Conservation (phyloP, 2,113 vertebrate genomes). For the Cheilinus undulatus region DNA sequence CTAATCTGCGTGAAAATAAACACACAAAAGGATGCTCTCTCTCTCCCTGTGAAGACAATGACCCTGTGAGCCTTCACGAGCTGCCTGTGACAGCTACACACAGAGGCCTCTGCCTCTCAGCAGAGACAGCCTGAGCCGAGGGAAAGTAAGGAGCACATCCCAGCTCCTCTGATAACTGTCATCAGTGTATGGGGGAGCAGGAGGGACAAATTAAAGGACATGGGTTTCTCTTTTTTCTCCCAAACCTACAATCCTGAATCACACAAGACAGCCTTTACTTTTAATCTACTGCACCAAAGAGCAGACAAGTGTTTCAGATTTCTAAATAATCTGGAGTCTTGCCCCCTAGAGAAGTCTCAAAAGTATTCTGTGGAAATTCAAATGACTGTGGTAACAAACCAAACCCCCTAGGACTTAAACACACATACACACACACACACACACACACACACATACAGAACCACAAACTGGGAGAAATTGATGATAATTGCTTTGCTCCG, state of each 20-base stretch:
- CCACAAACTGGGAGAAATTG: slow-evolving; percentile 77
- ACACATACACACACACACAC: slow-evolving; percentile 22
- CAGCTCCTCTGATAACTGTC: slow-evolving; percentile 47
- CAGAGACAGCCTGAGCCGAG: slow-evolving; percentile 21
- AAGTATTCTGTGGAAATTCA: slow-evolving; percentile 62
- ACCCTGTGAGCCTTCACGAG: slow-evolving; percentile 27
- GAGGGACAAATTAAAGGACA: slow-evolving; percentile 56
- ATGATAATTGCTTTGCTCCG: slow-evolving; percentile 80
- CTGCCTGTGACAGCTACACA: slow-evolving; percentile 24
- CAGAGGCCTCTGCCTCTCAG: slow-evolving; percentile 46
- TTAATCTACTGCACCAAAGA: slow-evolving; percentile 11
- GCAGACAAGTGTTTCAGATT: slow-evolving; percentile 32
- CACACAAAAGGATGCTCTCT: slow-evolving; percentile 65
- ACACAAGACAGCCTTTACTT: slow-evolving; percentile 16
- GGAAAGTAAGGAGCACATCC: slow-evolving; percentile 48
- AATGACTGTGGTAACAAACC: slow-evolving; percentile 60
- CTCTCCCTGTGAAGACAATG: slow-evolving; percentile 33
- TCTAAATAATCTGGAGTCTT: slow-evolving; percentile 38
- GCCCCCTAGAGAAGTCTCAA: slow-evolving; percentile 21
- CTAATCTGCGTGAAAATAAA: slow-evolving; percentile 74
- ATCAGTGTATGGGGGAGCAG: slow-evolving; percentile 37
- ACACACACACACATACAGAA: slow-evolving; percentile 28
- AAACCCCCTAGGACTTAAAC: slow-evolving; percentile 12
- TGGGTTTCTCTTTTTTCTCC: background rate
- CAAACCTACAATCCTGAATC: slow-evolving; percentile 16